Conservation (phyloP, 2,888 invertebrate species). For the Melipona bicolor region DNA sequence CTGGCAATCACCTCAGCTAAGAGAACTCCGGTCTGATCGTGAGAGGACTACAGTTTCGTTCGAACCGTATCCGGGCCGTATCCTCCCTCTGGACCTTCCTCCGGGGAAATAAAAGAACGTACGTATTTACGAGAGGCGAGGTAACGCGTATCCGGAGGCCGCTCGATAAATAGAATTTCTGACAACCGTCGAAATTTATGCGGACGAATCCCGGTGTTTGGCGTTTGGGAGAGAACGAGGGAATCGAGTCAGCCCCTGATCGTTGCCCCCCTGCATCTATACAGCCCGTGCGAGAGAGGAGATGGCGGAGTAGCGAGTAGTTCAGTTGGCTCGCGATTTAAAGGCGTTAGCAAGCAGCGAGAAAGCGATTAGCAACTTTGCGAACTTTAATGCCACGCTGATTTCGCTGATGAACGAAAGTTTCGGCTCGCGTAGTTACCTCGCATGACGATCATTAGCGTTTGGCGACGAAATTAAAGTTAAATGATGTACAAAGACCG, state of each 20-base stretch:
- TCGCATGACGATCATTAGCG: constrained; percentile 26
- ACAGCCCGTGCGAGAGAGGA: background rate
- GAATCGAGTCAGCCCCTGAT: background rate
- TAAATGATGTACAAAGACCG: constrained; percentile 18
- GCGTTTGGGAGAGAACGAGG: background rate
- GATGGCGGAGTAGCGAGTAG: background rate
- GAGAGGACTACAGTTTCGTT: constrained; percentile 65
- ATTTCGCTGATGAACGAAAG: constrained; percentile 14
- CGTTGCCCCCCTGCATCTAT: background rate
- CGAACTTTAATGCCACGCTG: constrained; percentile 2
- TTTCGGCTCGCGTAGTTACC: constrained; percentile 5
- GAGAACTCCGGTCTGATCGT: constrained; percentile 65
- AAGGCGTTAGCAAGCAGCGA: background rate
- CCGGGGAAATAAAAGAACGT: constrained; percentile 67
- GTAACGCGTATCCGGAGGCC: background rate
- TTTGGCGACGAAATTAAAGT: constrained; percentile 5
- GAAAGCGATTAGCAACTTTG: constrained; percentile 21
- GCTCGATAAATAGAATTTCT: constrained; percentile 36
- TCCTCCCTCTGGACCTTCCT: constrained; percentile 32
- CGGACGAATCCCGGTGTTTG: constrained; percentile 23
- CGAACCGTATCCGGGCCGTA: constrained; percentile 29
- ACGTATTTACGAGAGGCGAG: constrained; percentile 46
- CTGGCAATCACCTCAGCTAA: constrained; percentile 55
- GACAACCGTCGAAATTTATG: constrained; percentile 11
- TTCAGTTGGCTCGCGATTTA: constrained; percentile 6